Conservation (phyloP, 2,113 vertebrate species). For the Odocoileus hemionus region DNA sequence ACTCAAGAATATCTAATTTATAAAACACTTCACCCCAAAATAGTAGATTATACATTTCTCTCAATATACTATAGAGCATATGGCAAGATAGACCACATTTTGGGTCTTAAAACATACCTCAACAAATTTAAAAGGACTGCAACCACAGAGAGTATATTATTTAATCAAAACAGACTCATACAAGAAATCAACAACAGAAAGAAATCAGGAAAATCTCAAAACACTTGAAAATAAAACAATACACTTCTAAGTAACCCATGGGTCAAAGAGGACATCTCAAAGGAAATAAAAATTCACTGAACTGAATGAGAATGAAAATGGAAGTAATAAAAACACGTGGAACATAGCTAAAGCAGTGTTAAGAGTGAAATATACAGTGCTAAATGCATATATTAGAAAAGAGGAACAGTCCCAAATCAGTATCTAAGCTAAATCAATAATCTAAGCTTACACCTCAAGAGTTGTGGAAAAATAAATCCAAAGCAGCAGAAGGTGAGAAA, state of each 20-base stretch:
- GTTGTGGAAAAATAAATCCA: background rate
- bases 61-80: background rate
- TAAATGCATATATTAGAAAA: background rate
- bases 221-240: constrained; percentile 2
- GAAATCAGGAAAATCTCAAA: background rate
- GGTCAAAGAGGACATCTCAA: background rate
- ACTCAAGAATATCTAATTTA: background rate
- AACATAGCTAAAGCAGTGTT: background rate
- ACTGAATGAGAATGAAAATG: constrained; percentile 27
- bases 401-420: background rate
- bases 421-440: background rate
- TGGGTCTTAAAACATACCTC: background rate
- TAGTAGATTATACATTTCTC: background rate
- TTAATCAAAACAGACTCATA: background rate
- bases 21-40: background rate
- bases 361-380: background rate
- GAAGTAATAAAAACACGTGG: background rate
- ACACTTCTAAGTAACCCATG: background rate
- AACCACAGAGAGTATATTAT: background rate
- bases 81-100: background rate
- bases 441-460: background rate
- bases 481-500: background rate
- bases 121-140: constrained; percentile 2
- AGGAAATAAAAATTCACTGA: background rate
- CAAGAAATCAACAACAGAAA: background rate